Conservation (phyloP, 2,113 vertebrate genomes). For the Tyrannus savana region DNA sequence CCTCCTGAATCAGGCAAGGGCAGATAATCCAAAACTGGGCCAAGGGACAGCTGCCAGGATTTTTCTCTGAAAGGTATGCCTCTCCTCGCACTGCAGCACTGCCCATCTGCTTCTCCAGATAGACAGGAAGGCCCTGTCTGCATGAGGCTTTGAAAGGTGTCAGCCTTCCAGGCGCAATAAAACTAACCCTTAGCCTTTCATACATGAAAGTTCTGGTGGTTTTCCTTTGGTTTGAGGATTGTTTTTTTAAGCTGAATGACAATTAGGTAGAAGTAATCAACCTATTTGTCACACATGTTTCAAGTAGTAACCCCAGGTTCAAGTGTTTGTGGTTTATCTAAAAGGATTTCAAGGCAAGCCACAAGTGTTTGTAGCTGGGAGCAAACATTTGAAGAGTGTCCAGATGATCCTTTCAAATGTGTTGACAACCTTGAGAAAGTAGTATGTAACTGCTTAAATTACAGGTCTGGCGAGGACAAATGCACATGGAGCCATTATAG, state of each 20-base stretch:
- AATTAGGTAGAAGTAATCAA: neutral
- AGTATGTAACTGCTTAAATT: neutral
- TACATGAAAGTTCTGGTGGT: neutral
- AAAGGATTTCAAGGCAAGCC: conserved; percentile 8
- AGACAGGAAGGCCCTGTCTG: neutral
- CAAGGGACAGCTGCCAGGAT: neutral
- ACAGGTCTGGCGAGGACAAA: neutral
- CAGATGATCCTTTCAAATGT: neutral
- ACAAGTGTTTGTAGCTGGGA: neutral
- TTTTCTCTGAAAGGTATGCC: neutral
- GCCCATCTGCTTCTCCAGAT: neutral
- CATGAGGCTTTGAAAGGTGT: neutral
- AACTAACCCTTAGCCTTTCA: neutral
- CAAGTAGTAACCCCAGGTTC: neutral
- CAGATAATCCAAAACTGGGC: neutral
- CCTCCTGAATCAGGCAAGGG: neutral
- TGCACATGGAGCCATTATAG: accelerated
- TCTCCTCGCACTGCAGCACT: neutral
- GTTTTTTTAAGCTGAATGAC: neutral
- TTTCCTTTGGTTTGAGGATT: neutral
- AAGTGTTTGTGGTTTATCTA: conserved; percentile 3
- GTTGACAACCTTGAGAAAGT: conserved; percentile 8
- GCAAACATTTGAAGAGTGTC: neutral
- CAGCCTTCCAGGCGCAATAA: neutral
- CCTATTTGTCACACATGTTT: neutral